Base-by-base conservation (phyloP, 2,888 invertebrate species). In the Lapara coniferarum region DNA sequence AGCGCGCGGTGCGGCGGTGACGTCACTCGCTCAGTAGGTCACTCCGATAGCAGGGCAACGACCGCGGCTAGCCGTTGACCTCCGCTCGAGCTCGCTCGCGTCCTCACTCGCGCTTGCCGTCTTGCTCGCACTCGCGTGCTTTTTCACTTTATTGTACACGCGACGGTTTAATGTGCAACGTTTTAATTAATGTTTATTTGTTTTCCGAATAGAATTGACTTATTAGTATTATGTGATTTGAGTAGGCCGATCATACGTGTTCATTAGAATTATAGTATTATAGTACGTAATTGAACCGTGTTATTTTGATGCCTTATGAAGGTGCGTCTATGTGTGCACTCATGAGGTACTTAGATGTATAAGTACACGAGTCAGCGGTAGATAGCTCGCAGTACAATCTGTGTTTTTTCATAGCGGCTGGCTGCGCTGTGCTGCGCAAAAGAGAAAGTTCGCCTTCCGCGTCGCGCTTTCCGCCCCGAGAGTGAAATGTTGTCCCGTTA, bases 11-110 rank as follows among this genome's bases (percentile, higher is more conserved):
- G 63, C 63, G 89, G 88, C 82, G 88, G 80, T 93, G 93, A 93
- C 93, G 93, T 95, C 93, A 92, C 94, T 83, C 93, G 92, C 93
- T 94, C 90, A 94, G 93, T 94, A 93, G 94, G 94, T 94, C 94
- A 94, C 92, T 93, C 89, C 93, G 93, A 93, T 93, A 93, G 93
- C 93, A 89, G 94, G 93, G 93, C 94, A 93, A 94, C 93, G 94
- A 93, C 94, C 94, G 94, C 94, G 90, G 92, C 92, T 94, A 93
- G 94, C 92, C 94, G 94, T 94, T 94, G 94, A 94, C 94, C 94
- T 94, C 94, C 93, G 93, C 88, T 86, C 85, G 87, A 88, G 87
- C 88, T 83, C 88, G 90, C 91, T 83, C 88, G 90, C 91, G 91
- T 90, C 91, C 91, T 91, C 90, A 89, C 83, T 81, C 79, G 78